Evolutionary conservation across 2,113 vertebrate genomes (phyloP).

Genomic region (Cyprinodon variegatus): DNA sequence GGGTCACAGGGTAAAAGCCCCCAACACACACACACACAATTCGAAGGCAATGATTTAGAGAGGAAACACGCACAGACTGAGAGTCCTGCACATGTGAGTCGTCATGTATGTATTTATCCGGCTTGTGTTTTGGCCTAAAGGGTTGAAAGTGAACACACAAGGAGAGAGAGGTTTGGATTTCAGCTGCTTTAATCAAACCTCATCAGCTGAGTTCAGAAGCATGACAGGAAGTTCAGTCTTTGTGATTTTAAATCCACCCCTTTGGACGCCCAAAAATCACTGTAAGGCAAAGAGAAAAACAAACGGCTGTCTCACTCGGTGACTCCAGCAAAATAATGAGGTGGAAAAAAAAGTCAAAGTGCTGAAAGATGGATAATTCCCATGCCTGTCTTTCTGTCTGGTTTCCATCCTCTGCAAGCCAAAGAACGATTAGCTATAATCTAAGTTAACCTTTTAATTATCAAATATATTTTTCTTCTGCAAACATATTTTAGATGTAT

Average conservation of each 20-base stretch:
- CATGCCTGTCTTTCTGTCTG: neutral
- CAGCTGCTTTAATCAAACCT: conserved; percentile 54
- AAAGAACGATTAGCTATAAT: neutral
- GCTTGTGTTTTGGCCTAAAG: conserved; percentile 9
- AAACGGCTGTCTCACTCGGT: neutral
- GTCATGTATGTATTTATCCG: neutral
- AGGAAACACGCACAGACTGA: conserved; percentile 11
- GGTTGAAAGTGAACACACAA: conserved; percentile 53
- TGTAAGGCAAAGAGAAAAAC: conserved; percentile 27
- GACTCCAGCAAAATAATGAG: conserved; percentile 36
- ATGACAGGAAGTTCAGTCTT: conserved; percentile 18
- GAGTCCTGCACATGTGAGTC: neutral
- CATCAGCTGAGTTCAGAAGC: conserved; percentile 38
- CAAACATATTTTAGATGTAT: conserved; percentile 9
- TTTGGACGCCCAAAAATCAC: conserved; percentile 24
- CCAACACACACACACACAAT: conserved; percentile 20
- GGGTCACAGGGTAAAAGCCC: conserved; percentile 50
- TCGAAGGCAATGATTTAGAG: conserved; percentile 25
- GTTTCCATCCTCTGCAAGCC: neutral
- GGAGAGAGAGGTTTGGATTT: conserved; percentile 43
- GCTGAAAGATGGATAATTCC: conserved; percentile 12
- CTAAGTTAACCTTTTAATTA: neutral
- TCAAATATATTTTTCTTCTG: neutral
- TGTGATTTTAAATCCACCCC: conserved; percentile 26
- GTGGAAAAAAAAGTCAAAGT: conserved; percentile 22